Conservation (phyloP, 1,140 invertebrate genomes). For the Agraylea sexmaculata region DNA sequence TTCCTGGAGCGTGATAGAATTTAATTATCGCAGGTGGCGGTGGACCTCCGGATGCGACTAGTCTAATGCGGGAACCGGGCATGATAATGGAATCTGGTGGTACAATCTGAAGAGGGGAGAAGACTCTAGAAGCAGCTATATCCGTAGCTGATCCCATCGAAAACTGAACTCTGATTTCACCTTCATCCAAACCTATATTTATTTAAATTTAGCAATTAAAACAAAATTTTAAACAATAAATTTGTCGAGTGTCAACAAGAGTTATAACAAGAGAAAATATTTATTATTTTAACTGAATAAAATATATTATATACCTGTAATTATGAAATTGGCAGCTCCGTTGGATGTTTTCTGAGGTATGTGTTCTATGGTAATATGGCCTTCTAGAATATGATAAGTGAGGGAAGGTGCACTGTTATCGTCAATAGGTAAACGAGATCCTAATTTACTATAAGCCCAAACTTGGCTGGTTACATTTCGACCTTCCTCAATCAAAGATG, state of each 20-base stretch:
- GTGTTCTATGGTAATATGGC: slow-evolving; percentile 3
- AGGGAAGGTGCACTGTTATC: slow-evolving; percentile 11
- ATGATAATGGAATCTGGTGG: slow-evolving; percentile 12
- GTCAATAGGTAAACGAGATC: slow-evolving; percentile 3
- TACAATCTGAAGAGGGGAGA: slow-evolving; percentile 13
- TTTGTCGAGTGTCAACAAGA: too few species aligned
- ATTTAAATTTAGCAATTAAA: too few species aligned
- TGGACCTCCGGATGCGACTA: slow-evolving; percentile 13
- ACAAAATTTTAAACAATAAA: too few species aligned
- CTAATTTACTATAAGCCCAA: slow-evolving; percentile 7
- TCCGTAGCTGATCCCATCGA: neutral
- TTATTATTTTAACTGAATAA: neutral
- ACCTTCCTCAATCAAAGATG: slow-evolving; percentile 14
- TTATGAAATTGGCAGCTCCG: slow-evolving; percentile 5
- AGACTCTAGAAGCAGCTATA: slow-evolving; percentile 10
- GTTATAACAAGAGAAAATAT: neutral
- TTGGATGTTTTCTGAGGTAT: neutral
- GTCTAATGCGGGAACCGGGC: slow-evolving; percentile 10
- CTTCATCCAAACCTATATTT: slow-evolving; percentile 15
- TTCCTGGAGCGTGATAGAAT: neutral
- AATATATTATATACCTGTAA: slow-evolving; percentile 11
- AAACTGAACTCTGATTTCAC: slow-evolving; percentile 13
- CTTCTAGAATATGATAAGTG: slow-evolving; percentile 4
- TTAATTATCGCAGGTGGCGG: slow-evolving; percentile 10
- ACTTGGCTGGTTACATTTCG: slow-evolving; percentile 12